Evolutionary conservation across 2,888 invertebrate species (phyloP).

Genomic region (Candidula unifasciata): DNA sequence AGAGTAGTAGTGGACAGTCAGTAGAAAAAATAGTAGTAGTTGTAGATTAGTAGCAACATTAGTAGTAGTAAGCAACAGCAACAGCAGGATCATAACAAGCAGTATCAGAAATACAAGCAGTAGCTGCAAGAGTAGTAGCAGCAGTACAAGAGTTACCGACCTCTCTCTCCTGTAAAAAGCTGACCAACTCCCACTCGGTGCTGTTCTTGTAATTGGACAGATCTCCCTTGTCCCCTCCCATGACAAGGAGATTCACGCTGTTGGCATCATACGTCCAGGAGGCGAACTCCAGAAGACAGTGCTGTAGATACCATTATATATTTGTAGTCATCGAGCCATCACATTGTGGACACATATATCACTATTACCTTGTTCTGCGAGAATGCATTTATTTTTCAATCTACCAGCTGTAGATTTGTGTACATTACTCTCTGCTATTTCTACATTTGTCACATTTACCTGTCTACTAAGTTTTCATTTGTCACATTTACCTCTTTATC

Average conservation of each 20-base stretch:
- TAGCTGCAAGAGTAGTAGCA: background rate
- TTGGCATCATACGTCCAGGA: constrained; percentile 81
- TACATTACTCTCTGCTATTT: too few relatives aligned
- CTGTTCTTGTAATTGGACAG: constrained; percentile 93
- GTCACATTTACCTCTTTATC: background rate
- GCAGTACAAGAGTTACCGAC: background rate
- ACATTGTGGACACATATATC: too few relatives aligned
- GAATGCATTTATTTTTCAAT: too few relatives aligned
- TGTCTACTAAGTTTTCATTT: background rate
- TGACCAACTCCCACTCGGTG: constrained; percentile 88
- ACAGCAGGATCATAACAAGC: background rate
- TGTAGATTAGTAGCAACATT: background rate
- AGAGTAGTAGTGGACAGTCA: too few relatives aligned
- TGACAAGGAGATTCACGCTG: constrained; percentile 80
- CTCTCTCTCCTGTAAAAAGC: constrained; percentile 79
- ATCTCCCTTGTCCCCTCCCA: constrained; percentile 81
- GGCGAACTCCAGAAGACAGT: constrained; percentile 80
- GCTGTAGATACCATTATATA: constrained; percentile 67
- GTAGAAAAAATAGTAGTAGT: background rate
- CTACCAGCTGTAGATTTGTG: too few relatives aligned
- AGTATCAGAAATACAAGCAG: background rate
- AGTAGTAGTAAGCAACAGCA: background rate
- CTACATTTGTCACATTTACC: too few relatives aligned
- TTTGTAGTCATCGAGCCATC: too few relatives aligned
- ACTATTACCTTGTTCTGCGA: too few relatives aligned